Evolutionary conservation across 2,888 invertebrate genomes (phyloP).

Genomic region (Iselma pallidipennis): DNA sequence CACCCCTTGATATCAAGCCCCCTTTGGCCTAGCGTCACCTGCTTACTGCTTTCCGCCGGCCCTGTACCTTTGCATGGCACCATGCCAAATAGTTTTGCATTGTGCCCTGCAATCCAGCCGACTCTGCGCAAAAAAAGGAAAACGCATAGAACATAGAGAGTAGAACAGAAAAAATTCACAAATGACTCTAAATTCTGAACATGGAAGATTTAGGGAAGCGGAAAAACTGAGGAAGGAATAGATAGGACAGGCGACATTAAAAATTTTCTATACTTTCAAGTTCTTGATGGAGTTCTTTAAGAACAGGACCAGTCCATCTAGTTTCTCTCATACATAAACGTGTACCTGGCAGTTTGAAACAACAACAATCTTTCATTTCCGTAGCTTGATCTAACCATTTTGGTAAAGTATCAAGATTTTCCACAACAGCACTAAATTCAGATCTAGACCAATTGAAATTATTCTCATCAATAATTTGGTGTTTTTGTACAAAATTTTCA

Average conservation of each 20-base stretch:
- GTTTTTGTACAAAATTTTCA: constrained; percentile 69
- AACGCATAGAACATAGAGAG: too few relatives aligned
- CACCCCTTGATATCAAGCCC: too few relatives aligned
- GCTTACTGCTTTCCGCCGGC: too few relatives aligned
- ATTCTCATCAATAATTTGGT: constrained; percentile 58
- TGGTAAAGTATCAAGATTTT: constrained; percentile 57
- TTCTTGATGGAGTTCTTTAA: constrained; percentile 64
- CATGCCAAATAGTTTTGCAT: too few relatives aligned
- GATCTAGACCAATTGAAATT: constrained; percentile 7
- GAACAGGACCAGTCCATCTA: constrained; percentile 67
- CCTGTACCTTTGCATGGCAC: too few relatives aligned
- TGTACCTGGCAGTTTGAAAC: constrained; percentile 51
- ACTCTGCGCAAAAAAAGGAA: too few relatives aligned
- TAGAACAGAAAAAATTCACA: too few relatives aligned
- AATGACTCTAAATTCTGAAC: too few relatives aligned
- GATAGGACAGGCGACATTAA: neutral
- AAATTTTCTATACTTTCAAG: constrained; percentile 57
- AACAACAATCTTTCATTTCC: constrained; percentile 56
- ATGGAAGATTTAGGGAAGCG: neutral
- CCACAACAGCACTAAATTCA: constrained; percentile 38
- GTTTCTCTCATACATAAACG: constrained; percentile 64
- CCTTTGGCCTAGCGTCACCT: too few relatives aligned
- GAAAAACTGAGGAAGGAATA: too few relatives aligned
- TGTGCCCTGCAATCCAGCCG: too few relatives aligned
- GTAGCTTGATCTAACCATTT: constrained; percentile 56